phyloP scores from a whole-genome alignment of 2,888 invertebrate species.

The Hermaeophaga mercurialis region DNA sequence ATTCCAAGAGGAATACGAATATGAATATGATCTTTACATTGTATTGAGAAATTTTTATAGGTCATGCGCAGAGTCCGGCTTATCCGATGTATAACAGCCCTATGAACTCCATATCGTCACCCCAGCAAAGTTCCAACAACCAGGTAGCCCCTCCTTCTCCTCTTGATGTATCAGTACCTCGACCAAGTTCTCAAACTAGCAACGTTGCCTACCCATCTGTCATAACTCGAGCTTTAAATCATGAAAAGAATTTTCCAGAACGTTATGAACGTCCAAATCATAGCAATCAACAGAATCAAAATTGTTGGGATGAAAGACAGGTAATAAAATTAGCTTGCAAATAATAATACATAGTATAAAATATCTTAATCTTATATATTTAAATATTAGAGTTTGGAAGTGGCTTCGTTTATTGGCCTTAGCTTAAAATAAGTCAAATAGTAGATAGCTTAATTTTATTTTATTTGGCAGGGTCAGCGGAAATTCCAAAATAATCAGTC shows the following conservation, averaged over 20 bases:
- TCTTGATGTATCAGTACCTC: constrained; percentile 70
- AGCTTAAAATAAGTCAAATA: too few relatives aligned
- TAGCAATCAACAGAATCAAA: constrained; percentile 49
- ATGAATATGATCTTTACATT: too few relatives aligned
- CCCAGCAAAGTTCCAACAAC: constrained; percentile 68
- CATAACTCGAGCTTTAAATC: constrained; percentile 74
- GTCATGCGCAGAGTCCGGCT: constrained; percentile 77
- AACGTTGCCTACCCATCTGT: constrained; percentile 81
- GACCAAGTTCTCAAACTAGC: constrained; percentile 65
- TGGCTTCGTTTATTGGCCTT: too few relatives aligned
- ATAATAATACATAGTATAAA: too few relatives aligned
- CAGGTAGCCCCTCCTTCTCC: constrained; percentile 70
- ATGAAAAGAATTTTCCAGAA: constrained; percentile 64
- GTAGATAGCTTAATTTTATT: too few relatives aligned
- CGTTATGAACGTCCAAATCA: constrained; percentile 61
- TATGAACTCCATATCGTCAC: constrained; percentile 76
- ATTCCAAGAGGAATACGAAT: too few relatives aligned
- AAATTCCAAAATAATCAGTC: constrained; percentile 59
- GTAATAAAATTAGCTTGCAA: constrained; percentile 4
- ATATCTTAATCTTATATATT: too few relatives aligned
- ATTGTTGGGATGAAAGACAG: constrained; percentile 66
- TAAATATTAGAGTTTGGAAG: too few relatives aligned
- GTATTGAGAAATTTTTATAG: constrained; percentile 42
- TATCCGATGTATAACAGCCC: constrained; percentile 87
- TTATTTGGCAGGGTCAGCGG: constrained; percentile 39